These are phyloP conservation scores for Karalla daura DNA, from an alignment of 2,797 vertebrate species.

Conservation along the genomic window DNA sequence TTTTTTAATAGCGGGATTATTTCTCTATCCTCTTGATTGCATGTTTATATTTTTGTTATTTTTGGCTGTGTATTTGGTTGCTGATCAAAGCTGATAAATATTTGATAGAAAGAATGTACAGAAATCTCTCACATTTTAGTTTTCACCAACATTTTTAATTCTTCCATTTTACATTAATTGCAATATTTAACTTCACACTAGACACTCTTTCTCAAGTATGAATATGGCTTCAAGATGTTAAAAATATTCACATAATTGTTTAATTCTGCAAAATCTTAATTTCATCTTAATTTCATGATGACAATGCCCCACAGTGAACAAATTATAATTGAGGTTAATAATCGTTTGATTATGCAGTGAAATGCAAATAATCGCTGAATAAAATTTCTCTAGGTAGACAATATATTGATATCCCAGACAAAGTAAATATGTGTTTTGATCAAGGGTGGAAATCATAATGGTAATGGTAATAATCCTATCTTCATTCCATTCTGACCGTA, in stretches of 20 bases:
- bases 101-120: neutral
- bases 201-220: no score
- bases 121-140: neutral
- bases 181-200: no score
- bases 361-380: no score
- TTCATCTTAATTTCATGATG: no score
- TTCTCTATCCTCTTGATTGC: neutral
- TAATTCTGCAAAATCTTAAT: neutral
- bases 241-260: no score
- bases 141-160: neutral
- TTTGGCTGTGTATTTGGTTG: neutral
- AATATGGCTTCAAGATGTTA: no score
- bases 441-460: neutral
- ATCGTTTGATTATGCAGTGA: no score
- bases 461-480: neutral
- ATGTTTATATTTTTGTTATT: neutral
- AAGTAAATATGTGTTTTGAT: neutral
- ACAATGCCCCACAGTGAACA: no score
- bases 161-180: no score
- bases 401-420: neutral
- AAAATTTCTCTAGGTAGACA: neutral
- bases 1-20: neutral
- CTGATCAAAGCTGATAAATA: slow-evolving; percentile 8
- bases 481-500: neutral
- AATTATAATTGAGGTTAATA: no score